These are phyloP conservation scores for Cantharis nigra DNA, from an alignment of 2,888 invertebrate species.

Conservation along the genomic window DNA sequence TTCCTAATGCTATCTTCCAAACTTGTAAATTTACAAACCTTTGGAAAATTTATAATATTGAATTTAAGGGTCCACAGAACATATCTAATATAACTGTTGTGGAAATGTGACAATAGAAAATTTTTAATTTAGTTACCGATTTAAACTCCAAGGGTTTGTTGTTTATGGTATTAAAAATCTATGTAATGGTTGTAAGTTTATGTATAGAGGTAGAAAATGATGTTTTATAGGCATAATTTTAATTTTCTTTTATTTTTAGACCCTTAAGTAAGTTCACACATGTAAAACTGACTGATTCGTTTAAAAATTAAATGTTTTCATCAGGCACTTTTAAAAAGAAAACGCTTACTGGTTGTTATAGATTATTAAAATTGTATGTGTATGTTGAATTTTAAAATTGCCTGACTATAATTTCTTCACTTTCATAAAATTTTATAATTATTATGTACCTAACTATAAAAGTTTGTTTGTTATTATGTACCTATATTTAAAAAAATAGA, in stretches of 20 bases:
- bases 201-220: neutral
- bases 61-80: slow-evolving; percentile 2
- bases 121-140: neutral
- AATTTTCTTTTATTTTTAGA: neutral
- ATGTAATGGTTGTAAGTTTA: neutral
- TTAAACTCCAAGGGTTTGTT: slow-evolving; percentile 3
- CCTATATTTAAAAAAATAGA: neutral
- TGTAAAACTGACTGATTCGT: neutral
- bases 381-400: neutral
- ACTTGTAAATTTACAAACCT: slow-evolving; percentile 2
- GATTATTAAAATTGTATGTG: neutral
- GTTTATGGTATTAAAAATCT: neutral
- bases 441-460: neutral
- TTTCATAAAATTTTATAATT: neutral
- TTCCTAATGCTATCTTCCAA: neutral
- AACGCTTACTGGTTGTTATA: neutral
- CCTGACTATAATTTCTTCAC: neutral
- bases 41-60: neutral
- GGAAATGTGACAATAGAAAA: neutral
- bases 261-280: neutral
- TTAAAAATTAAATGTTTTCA: neutral
- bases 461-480: neutral
- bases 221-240: neutral
- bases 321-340: slow-evolving; percentile 1
- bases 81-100: slow-evolving; percentile 2